Evolutionary conservation across 2,888 invertebrate genomes (phyloP).

Genomic region (Limnephilus marmoratus): DNA sequence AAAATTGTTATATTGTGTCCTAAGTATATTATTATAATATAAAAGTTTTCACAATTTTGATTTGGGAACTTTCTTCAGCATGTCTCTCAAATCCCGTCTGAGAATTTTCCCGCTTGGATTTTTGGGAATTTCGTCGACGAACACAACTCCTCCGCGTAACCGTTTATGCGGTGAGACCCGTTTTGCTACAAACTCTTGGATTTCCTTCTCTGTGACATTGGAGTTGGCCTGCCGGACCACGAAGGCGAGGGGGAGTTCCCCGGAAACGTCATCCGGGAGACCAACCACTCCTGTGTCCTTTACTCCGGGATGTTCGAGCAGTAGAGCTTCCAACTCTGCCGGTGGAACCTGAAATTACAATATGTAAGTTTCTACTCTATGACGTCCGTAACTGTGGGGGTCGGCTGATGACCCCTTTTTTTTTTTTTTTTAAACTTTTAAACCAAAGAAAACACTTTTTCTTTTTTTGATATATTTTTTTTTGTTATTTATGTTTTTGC

Average conservation of each 20-base stretch:
- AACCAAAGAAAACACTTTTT: too few species aligned
- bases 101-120: slow-evolving; percentile 84
- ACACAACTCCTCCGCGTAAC: slow-evolving; percentile 82
- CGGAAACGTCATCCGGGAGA: slow-evolving; percentile 82
- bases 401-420: too few species aligned
- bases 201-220: slow-evolving; percentile 76
- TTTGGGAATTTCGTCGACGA: slow-evolving; percentile 82
- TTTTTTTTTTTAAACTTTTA: too few species aligned
- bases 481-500: too few species aligned
- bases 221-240: slow-evolving; percentile 80
- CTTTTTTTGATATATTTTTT: too few species aligned
- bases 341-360: slow-evolving; percentile 81
- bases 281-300: slow-evolving; percentile 91
- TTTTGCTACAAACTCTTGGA: slow-evolving; percentile 77
- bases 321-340: slow-evolving; percentile 89
- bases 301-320: slow-evolving; percentile 84
- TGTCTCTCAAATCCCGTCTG: slow-evolving; percentile 77
- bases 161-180: slow-evolving; percentile 77
- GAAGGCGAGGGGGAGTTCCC: slow-evolving; percentile 87
- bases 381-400: too few species aligned
- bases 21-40: not conserved
- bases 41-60: slow-evolving; percentile 3
- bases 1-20: not conserved
- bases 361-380: not conserved
- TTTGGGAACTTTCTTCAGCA: slow-evolving; percentile 67